Evolutionary conservation across 2,888 invertebrate genomes (phyloP).

Genomic region (Latrodectus elegans): DNA sequence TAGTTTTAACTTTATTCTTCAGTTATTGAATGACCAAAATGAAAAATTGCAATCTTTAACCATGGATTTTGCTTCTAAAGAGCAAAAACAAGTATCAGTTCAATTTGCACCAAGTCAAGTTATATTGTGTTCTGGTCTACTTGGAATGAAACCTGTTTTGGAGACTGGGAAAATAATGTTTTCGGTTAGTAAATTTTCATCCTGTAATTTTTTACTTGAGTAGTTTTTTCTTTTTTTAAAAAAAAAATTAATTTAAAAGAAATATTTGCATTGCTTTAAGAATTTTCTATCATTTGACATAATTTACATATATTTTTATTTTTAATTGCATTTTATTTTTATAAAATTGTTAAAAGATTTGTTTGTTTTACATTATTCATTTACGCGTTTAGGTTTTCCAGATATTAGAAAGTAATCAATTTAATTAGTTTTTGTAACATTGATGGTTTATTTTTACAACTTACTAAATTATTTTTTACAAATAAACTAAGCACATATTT

Average conservation of each 20-base stretch:
- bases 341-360: too few species aligned
- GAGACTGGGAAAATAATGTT: conserved; percentile 26
- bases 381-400: too few species aligned
- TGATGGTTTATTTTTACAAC: too few species aligned
- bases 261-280: too few species aligned
- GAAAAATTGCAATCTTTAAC: neutral
- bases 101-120: conserved; percentile 24
- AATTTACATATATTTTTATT: too few species aligned
- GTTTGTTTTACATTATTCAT: too few species aligned
- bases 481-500: too few species aligned
- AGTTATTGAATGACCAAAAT: conserved; percentile 32
- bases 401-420: too few species aligned
- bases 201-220: neutral
- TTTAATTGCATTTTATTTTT: too few species aligned
- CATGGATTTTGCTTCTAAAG: conserved; percentile 21
- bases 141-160: conserved; percentile 26
- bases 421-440: too few species aligned
- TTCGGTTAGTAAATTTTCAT: conserved; percentile 18
- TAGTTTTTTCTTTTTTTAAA: neutral
- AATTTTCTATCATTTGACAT: too few species aligned
- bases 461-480: too few species aligned
- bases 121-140: conserved; percentile 23
- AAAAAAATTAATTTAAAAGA: neutral
- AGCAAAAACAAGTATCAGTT: conserved; percentile 28
- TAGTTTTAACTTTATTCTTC: conserved; percentile 8